A percentile compares a stretch with the other conserved stretches of the same genome.
Evolutionary conservation across 53 echinoderm and acorn worm genomes (phyloP).

Genomic region (Arbacia lixula): DNA sequence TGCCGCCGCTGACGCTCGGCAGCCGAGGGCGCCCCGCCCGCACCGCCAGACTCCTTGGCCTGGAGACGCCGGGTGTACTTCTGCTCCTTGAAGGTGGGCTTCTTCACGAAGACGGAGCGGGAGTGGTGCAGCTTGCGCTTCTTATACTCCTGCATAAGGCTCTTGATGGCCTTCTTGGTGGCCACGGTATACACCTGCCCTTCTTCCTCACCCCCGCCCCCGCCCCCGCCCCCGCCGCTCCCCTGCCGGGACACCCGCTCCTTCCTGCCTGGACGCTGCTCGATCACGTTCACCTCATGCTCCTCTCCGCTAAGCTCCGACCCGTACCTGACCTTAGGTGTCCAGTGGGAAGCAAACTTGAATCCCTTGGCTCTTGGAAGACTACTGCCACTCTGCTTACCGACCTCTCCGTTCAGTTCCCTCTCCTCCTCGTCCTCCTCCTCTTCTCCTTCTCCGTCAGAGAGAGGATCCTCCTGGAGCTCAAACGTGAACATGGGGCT

Average conservation of each 20-base stretch:
- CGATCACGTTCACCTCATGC: constrained; percentile 80
- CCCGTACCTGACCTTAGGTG: constrained; percentile 89
- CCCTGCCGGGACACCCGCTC: constrained; percentile 23
- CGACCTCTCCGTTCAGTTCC: constrained; percentile 10
- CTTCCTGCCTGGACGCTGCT: constrained; percentile 36
- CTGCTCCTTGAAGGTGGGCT: constrained; percentile 96
- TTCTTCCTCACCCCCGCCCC: constrained; percentile 29
- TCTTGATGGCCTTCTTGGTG: constrained; percentile 97
- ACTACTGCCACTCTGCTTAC: constrained; percentile 34
- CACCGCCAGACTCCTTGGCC: constrained; percentile 29
- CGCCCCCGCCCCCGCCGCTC: background rate
- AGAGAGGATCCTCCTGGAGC: constrained; percentile 21
- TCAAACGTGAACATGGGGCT: constrained; percentile 54
- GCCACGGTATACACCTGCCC: constrained; percentile 88
- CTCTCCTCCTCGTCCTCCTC: constrained; percentile 39
- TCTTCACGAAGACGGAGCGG: constrained; percentile 94
- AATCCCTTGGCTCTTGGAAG: constrained; percentile 66
- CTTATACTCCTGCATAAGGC: constrained; percentile 99
- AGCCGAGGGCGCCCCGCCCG: constrained; percentile 41
- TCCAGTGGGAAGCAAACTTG: constrained; percentile 95
- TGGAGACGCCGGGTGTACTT: constrained; percentile 78
- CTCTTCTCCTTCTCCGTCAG: constrained; percentile 52
- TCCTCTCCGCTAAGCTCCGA: constrained; percentile 55
- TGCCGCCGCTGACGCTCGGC: constrained; percentile 86
- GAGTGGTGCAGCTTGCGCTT: constrained; percentile 87